Base-by-base conservation (phyloP, 2,113 vertebrate species). In the Pagrus major region DNA sequence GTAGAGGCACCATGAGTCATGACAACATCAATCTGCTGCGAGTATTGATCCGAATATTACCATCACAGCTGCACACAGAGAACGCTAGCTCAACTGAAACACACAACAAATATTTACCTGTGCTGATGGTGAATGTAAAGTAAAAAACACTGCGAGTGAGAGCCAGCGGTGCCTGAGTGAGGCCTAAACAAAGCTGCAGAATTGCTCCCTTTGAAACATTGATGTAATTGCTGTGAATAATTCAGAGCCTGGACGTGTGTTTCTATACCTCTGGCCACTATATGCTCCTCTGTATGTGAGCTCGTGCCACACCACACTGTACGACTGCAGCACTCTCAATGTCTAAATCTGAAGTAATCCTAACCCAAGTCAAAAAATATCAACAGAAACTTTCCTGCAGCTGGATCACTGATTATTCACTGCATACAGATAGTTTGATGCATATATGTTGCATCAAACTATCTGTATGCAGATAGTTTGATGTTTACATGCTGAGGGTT, bases 201-300 rank as follows among this genome's bases (percentile, higher is more conserved):
- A 85, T 29, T 52, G 10, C 31, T 85, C 59, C 66, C 49, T 87
- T 81, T 91, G 72, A 91, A 71, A 90, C 76, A 91, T 92, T 92
- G 46, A 89, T 91, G 70, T 65, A 71, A 76, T 83, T 42, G 61
- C 25, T 46, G 71, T 92, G 46, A 93, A 93, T 93, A 89, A 92
- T 93, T 91, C 75, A 91, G 52, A 12, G 42, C 23, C 1, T 76
- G 82, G 74, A 85, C 58, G 25, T 75, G 64, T 55, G 69, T 59
- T 75, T 64, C 73, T 66, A 25, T 69, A 86, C 68, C 41, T 86
- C 11, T 56, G 68, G 65, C 71, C 76, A 61, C 81, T 66, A 63
- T 60, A 63, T 52, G 33, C 18, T 71, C 64, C 56, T 61, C 37
- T 41, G 49, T 64, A 58, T 37, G 20, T 67, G 15, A 70, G 67